These are phyloP conservation scores for Holcopasites calliopsidis DNA, from an alignment of 1,140 invertebrate genomes.

Conservation along the genomic window DNA sequence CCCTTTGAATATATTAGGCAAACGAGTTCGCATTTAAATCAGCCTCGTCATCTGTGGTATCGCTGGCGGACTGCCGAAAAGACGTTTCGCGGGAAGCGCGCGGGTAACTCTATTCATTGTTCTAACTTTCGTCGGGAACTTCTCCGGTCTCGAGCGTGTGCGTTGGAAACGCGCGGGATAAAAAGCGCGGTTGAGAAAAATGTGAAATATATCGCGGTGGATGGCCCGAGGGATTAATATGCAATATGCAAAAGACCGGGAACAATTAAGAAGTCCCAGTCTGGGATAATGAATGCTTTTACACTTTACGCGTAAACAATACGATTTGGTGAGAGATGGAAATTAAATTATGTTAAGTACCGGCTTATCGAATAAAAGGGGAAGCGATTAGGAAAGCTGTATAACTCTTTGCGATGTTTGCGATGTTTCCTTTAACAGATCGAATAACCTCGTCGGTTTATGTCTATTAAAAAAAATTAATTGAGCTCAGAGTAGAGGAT, in stretches of 20 bases:
- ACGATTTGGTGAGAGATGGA: not conserved
- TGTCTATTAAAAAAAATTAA: too few relatives aligned
- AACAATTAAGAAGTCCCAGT: not conserved
- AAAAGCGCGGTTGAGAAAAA: not conserved
- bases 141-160: not conserved
- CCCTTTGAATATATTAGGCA: slow-evolving; percentile 41
- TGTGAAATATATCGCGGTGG: not conserved
- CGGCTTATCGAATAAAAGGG: too few relatives aligned
- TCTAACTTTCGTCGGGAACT: slow-evolving; percentile 30
- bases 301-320: not conserved
- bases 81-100: slow-evolving; percentile 29
- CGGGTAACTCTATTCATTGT: slow-evolving; percentile 45
- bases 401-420: too few relatives aligned
- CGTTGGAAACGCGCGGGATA: not conserved
- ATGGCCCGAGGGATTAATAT: not conserved
- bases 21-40: slow-evolving; percentile 45
- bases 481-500: too few relatives aligned
- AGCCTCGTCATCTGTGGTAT: slow-evolving; percentile 13
- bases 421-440: too few relatives aligned
- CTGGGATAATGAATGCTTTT: not conserved
- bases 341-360: not conserved
- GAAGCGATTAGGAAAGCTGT: too few relatives aligned
- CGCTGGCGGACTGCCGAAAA: slow-evolving; percentile 4
- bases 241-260: not conserved
- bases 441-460: too few relatives aligned